A percentile compares a stretch with the other conserved stretches of the same genome.
phyloP scores from a whole-genome alignment of 1,140 invertebrate genomes.

The Aphelinus certus region DNA sequence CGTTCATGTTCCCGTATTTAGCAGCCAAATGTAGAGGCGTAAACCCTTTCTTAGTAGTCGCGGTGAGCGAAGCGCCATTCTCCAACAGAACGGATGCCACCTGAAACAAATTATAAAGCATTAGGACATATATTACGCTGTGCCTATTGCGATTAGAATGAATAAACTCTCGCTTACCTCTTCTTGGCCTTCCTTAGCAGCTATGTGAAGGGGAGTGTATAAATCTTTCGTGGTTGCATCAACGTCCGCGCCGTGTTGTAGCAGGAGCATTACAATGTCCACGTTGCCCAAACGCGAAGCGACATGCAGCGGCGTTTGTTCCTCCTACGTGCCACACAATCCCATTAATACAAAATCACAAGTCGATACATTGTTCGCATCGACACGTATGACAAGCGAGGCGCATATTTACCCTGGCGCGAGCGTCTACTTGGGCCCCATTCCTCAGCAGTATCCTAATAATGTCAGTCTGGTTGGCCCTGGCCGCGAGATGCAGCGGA shows the following conservation, averaged over 20 bases:
- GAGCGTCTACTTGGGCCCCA: conserved; percentile 94
- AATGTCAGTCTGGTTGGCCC: conserved; percentile 97
- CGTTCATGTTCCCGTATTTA: conserved; percentile 96
- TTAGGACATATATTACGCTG: no score
- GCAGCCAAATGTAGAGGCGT: conserved; percentile 96
- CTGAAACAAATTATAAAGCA: conserved; percentile 63
- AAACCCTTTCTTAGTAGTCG: conserved; percentile 96
- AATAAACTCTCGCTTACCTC: conserved; percentile 67
- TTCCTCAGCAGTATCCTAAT: conserved; percentile 95
- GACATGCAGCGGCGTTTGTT: conserved; percentile 94
- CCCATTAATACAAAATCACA: conserved; percentile 13
- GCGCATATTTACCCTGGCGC: conserved; percentile 74
- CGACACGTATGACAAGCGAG: conserved; percentile 43
- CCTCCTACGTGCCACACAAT: conserved; percentile 69
- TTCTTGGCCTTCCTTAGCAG: conserved; percentile 95
- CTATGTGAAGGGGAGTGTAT: conserved; percentile 97
- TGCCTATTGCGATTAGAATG: no score
- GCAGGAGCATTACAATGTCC: conserved; percentile 89
- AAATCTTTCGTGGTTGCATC: conserved; percentile 91
- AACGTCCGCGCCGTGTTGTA: conserved; percentile 90
- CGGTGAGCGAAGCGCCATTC: conserved; percentile 88
- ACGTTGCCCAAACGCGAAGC: conserved; percentile 91
- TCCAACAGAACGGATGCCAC: conserved; percentile 92
- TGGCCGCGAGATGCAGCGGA: conserved; percentile 93
- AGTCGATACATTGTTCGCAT: not conserved